phyloP scores from a whole-genome alignment of 2,113 vertebrate genomes.

The Pelecanus crispus region DNA sequence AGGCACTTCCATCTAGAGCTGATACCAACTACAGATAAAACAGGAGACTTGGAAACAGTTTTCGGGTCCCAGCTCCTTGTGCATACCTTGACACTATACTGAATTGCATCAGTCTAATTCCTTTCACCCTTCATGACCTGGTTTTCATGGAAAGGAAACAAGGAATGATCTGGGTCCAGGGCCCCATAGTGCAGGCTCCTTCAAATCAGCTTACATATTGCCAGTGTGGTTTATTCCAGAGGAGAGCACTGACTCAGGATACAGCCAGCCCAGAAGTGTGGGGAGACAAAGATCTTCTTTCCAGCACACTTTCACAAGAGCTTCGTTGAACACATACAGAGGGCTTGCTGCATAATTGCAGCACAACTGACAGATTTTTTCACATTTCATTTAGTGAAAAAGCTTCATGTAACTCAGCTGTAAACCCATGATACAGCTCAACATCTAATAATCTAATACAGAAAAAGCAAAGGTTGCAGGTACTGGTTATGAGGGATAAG shows the following conservation, averaged over 20 bases:
- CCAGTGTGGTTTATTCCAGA: background rate
- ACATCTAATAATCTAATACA: background rate
- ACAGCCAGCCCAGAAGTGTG: background rate
- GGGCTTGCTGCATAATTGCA: background rate
- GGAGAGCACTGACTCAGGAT: background rate
- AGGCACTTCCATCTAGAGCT: background rate
- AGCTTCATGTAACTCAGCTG: background rate
- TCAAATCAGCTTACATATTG: background rate
- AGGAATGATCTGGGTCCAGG: fast-evolving
- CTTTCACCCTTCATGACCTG: background rate
- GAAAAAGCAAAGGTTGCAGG: background rate
- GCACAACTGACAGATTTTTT: background rate
- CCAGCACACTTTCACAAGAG: background rate
- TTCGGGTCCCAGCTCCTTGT: background rate
- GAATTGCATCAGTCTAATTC: background rate
- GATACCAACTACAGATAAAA: background rate
- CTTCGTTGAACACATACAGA: background rate
- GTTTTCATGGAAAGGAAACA: background rate
- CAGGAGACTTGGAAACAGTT: background rate
- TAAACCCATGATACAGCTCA: background rate
- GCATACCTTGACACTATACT: background rate
- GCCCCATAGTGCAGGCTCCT: background rate
- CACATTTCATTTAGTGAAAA: background rate
- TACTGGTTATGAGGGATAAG: background rate
- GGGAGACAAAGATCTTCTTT: background rate